Evolutionary conservation across 2,113 vertebrate species (phyloP), one percentile per base, ranked within the genome.

Genomic region (Galbula dea): DNA sequence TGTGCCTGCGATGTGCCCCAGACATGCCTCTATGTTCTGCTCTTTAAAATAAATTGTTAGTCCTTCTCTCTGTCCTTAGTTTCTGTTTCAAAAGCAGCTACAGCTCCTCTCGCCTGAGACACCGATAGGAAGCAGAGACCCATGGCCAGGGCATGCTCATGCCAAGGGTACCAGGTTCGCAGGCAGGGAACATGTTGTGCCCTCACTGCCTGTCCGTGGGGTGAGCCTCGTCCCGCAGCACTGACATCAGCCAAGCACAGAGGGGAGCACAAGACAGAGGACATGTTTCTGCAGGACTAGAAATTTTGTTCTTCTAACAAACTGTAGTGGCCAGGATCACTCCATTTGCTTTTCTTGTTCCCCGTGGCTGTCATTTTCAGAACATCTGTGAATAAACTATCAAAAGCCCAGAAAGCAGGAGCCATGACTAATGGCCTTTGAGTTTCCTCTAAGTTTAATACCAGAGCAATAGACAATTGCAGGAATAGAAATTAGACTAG

Each of bases 71-170:
- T 14, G 57, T 51, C 36, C 54, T n/a, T 24, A 26, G 39, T 57
- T 54, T 61, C 36, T 0, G 12, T 73, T 76, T 76, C 65, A 87
- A 91, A 79, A 79, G 85, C 57, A 67, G 66, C 32, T 22, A 36
- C 27, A 74, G 65, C 26, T 89, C 15, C 10, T 82, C 37, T 75
- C 4, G 19, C 45, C 39, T 32, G 23, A 23, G 29, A 43, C 39
- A 63, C 22, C 0, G 0, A 49, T 29, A 67, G 69, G 55, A 52
- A 87, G 11, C 23, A 19, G 2, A 5, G 55, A 15, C 1, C 19
- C 3, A 1, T 27, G 41, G 21, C 65, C 37, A 39, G 22, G 45
- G 21, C 41, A 11, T 8, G 58, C 36, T 36, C 0, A 0, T 37
- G 49, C 10, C 19, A 12, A 34, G 54, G 15, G 52, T 2, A 1